Conservation (phyloP, 2,888 invertebrate genomes). For the Euzophera pinguis region DNA sequence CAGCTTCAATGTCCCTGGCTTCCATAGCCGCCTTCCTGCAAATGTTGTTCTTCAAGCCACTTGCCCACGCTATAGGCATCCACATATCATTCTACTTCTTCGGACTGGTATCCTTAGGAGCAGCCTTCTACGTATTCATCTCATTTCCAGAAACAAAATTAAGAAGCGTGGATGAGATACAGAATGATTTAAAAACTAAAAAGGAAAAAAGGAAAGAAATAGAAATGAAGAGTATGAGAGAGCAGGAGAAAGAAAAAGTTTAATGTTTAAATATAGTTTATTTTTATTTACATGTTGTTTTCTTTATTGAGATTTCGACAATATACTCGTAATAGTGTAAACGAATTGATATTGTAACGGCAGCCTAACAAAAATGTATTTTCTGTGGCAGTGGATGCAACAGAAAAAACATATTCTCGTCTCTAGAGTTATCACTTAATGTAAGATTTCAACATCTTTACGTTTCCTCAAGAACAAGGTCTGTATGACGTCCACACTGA, state of each 20-base stretch:
- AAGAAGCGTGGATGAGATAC: conserved; percentile 50
- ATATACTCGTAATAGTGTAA: too few species aligned
- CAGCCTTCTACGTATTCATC: conserved; percentile 42
- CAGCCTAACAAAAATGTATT: too few species aligned
- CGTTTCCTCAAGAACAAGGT: conserved; percentile 28
- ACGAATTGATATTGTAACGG: too few species aligned
- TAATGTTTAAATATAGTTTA: background rate
- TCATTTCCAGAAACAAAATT: conserved; percentile 56
- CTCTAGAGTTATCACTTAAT: too few species aligned
- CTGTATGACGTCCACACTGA: conserved; percentile 49
- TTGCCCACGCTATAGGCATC: conserved; percentile 46
- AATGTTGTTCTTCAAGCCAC: conserved; percentile 57
- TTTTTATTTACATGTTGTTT: background rate
- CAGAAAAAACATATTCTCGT: too few species aligned
- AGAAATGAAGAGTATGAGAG: background rate
- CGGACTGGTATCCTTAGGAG: conserved; percentile 42
- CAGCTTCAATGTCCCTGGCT: conserved; percentile 47
- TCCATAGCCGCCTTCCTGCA: conserved; percentile 49
- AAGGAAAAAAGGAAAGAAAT: conserved; percentile 38
- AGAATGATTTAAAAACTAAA: conserved; percentile 46
- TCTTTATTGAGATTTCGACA: background rate
- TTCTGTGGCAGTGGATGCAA: too few species aligned
- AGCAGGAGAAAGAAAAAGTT: background rate
- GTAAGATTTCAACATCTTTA: background rate
- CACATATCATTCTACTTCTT: conserved; percentile 56